phyloP scores from a whole-genome alignment of 2,797 vertebrate genomes.

The Argya squamiceps region DNA sequence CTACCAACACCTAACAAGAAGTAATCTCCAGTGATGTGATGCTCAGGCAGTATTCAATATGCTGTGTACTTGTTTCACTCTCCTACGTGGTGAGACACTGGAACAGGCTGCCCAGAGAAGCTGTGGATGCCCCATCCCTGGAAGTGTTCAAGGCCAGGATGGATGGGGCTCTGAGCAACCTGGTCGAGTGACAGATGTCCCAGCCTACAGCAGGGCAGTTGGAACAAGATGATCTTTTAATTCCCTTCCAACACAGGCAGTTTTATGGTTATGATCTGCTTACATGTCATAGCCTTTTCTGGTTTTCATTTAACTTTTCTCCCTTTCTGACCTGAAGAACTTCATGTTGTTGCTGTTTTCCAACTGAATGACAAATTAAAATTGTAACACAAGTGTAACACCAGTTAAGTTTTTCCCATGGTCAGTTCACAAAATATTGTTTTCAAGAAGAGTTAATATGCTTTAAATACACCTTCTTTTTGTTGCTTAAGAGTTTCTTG shows the following conservation, averaged over 20 bases:
- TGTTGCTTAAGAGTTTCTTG: not conserved
- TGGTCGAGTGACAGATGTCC: too few species aligned
- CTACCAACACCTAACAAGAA: not conserved
- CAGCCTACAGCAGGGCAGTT: rapidly evolving
- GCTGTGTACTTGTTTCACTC: not conserved
- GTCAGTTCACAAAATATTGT: not conserved
- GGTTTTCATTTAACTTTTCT: not conserved
- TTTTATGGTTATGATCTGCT: not conserved
- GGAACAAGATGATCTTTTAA: not conserved
- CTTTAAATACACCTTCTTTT: not conserved
- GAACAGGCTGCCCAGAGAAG: not conserved
- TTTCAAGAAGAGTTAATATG: not conserved
- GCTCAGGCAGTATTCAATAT: not conserved
- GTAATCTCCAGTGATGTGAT: not conserved
- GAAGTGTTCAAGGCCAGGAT: not conserved
- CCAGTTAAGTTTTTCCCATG: not conserved
- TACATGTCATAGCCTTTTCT: not conserved
- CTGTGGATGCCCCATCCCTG: not conserved
- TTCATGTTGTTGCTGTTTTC: not conserved
- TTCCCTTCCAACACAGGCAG: not conserved
- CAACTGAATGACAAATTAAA: not conserved
- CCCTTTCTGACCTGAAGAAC: not conserved
- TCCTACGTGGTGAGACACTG: too few species aligned
- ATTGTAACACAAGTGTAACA: not conserved
- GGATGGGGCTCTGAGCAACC: not conserved